Evolutionary conservation across 2,797 vertebrate genomes (phyloP).

Genomic region (Jordanella pulchra): DNA sequence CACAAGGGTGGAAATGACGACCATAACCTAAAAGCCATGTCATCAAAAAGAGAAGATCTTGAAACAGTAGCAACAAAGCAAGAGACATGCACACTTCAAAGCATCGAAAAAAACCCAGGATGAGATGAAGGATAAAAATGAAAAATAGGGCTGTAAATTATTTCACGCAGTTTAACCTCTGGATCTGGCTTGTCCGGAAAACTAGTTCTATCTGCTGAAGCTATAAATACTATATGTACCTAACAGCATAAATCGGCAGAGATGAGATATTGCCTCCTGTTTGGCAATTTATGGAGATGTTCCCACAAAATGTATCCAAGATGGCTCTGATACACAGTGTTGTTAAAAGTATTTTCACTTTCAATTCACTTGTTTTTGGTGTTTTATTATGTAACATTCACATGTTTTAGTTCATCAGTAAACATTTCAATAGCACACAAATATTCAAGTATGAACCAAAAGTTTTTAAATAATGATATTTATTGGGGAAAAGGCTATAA

Average conservation of each 20-base stretch:
- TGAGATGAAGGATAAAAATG: slow-evolving; percentile 43
- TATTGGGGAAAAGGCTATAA: neutral
- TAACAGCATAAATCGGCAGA: slow-evolving; percentile 27
- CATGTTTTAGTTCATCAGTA: neutral
- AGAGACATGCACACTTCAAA: slow-evolving; percentile 2
- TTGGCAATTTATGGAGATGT: slow-evolving; percentile 43
- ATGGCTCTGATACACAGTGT: slow-evolving; percentile 18
- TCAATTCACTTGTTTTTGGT: neutral
- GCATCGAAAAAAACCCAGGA: neutral
- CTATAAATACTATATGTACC: slow-evolving; percentile 50
- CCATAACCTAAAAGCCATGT: slow-evolving; percentile 43
- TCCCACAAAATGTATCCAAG: slow-evolving; percentile 21
- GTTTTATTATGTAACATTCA: neutral
- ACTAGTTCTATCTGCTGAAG: slow-evolving; percentile 39
- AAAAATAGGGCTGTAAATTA: slow-evolving; percentile 60
- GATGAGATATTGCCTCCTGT: slow-evolving; percentile 33
- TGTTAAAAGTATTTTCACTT: neutral
- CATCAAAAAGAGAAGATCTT: slow-evolving; percentile 62
- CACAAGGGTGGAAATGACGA: slow-evolving; percentile 60
- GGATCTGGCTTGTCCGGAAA: slow-evolving; percentile 43
- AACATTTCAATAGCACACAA: neutral
- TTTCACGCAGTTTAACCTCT: slow-evolving; percentile 51
- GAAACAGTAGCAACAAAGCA: slow-evolving; percentile 41
- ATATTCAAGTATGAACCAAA: neutral
- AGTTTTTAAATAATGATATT: neutral